Conservation (phyloP, 1,140 invertebrate genomes). For the Hyposmocoma kahamanoa region DNA sequence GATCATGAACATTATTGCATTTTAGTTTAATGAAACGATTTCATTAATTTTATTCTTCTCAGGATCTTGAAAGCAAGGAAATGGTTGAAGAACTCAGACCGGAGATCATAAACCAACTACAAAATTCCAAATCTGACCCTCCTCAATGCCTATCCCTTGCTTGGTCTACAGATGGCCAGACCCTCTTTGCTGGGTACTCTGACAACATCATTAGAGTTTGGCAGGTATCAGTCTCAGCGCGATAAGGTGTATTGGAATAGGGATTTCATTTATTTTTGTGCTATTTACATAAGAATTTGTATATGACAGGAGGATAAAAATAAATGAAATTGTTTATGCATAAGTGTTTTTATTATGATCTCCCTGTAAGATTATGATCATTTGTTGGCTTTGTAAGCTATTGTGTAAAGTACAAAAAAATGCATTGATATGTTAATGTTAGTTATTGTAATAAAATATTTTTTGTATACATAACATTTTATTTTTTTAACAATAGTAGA, state of each 20-base stretch:
- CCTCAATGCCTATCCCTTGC: slow-evolving; percentile 98
- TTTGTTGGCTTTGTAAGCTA: too few relatives aligned
- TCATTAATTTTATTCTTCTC: slow-evolving; percentile 27
- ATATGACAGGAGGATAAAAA: slow-evolving; percentile 49
- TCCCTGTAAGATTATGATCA: too few relatives aligned
- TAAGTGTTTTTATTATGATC: neutral
- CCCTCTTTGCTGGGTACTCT: slow-evolving; percentile 98
- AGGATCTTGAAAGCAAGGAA: slow-evolving; percentile 99
- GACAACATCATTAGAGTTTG: slow-evolving; percentile 99
- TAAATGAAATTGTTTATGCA: slow-evolving; percentile 54
- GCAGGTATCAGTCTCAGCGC: slow-evolving; percentile 92
- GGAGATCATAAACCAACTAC: slow-evolving; percentile 85
- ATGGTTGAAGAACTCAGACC: slow-evolving; percentile 98
- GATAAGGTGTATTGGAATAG: slow-evolving; percentile 69
- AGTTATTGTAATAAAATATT: too few relatives aligned
- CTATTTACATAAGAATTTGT: slow-evolving; percentile 22
- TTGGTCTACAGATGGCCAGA: slow-evolving; percentile 99
- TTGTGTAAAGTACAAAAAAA: too few relatives aligned
- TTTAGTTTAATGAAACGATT: too few relatives aligned
- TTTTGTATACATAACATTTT: too few relatives aligned
- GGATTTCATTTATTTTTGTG: slow-evolving; percentile 69
- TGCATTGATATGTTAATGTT: too few relatives aligned
- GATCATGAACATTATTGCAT: too few relatives aligned
- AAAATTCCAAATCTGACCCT: slow-evolving; percentile 87
- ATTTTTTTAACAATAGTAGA: too few relatives aligned